A percentile compares a stretch with the other conserved stretches of the same genome.
These are phyloP conservation scores for Acanthosepion esculentum DNA, from an alignment of 2,888 invertebrate genomes.

Conservation along the genomic window DNA sequence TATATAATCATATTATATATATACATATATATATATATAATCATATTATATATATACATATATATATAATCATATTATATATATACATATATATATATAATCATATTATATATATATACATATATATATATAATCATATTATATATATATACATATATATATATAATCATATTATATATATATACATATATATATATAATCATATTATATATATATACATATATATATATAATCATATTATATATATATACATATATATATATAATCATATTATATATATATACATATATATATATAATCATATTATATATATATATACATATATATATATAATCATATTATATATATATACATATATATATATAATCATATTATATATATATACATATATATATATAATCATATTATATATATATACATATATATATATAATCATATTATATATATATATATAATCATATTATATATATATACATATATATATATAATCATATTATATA, in stretches of 20 bases:
- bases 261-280: not conserved
- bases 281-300: constrained; percentile 38
- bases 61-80: not conserved
- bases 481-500: too few relatives aligned
- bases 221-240: not conserved
- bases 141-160: not conserved
- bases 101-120: not conserved
- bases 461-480: constrained; percentile 38
- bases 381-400: not conserved
- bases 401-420: too few relatives aligned
- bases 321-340: not conserved
- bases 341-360: constrained; percentile 12
- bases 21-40: constrained; percentile 37
- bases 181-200: constrained; percentile 34
- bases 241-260: not conserved
- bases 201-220: constrained; percentile 40
- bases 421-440: not conserved
- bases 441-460: constrained; percentile 37
- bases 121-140: too few relatives aligned
- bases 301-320: not conserved
- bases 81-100: not conserved
- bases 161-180: not conserved
- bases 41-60: too few relatives aligned
- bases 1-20: constrained; percentile 2
- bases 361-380: constrained; percentile 41